These are phyloP conservation scores for Cynoglossus semilaevis DNA, from an alignment of 2,113 vertebrate genomes.

Conservation along the genomic window DNA sequence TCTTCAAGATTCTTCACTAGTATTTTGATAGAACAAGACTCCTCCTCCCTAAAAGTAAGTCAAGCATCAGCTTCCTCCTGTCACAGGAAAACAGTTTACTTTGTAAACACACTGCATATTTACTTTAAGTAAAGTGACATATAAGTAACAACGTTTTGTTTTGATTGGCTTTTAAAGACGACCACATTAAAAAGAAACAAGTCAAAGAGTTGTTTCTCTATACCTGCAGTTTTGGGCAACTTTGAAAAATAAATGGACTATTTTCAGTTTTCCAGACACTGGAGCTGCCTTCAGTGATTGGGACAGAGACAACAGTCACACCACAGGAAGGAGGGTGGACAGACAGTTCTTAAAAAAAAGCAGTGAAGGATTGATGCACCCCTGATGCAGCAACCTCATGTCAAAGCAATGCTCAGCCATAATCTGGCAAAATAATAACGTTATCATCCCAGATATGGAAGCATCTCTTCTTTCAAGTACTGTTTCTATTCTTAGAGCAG, in stretches of 20 bases:
- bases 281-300: conserved; percentile 41
- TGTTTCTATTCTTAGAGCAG: not conserved
- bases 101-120: conserved; percentile 72
- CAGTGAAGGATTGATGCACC: conserved; percentile 12
- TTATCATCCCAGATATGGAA: conserved; percentile 17
- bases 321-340: conserved; percentile 35
- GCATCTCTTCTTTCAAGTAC: not conserved
- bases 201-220: conserved; percentile 54
- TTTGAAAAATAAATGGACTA: conserved; percentile 55
- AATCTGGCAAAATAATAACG: conserved; percentile 10
- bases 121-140: conserved; percentile 49
- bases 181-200: conserved; percentile 62
- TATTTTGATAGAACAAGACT: conserved; percentile 56
- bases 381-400: conserved; percentile 30
- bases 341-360: conserved; percentile 23
- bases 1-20: not conserved
- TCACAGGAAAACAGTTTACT: conserved; percentile 52
- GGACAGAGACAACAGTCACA: conserved; percentile 31
- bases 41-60: conserved; percentile 56
- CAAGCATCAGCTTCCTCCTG: conserved; percentile 50
- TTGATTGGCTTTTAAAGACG: conserved; percentile 54
- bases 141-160: not conserved
- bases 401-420: conserved; percentile 18
- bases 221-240: conserved; percentile 65
- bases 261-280: conserved; percentile 58